Conservation (phyloP, 1,140 invertebrate genomes). For the Cephus cinctus region DNA sequence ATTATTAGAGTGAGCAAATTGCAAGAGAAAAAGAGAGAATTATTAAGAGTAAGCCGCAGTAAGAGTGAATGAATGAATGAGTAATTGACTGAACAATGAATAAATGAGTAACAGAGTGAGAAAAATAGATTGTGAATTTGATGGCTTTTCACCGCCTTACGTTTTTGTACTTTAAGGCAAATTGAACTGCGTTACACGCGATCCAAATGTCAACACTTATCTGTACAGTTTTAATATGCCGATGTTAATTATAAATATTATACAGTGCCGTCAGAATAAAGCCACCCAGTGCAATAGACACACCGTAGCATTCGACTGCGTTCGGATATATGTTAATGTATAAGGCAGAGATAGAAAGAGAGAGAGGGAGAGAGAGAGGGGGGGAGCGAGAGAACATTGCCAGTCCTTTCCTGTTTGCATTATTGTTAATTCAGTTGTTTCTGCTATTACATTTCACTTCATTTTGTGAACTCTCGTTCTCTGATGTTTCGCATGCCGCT, state of each 20-base stretch:
- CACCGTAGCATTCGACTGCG: not conserved
- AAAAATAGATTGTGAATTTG: no score
- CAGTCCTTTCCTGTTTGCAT: no score
- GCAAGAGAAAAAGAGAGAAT: no score
- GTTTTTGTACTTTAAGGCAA: conserved; percentile 11
- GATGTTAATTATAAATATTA: conserved; percentile 29
- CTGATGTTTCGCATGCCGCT: no score
- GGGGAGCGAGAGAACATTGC: no score
- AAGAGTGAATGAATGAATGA: conserved; percentile 9
- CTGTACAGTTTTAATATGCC: conserved; percentile 39
- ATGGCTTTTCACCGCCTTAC: no score
- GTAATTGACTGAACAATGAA: conserved; percentile 12
- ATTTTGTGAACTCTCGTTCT: no score
- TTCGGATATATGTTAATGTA: conserved; percentile 3
- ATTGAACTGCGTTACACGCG: conserved; percentile 22
- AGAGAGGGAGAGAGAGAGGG: not conserved
- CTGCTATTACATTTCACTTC: no score
- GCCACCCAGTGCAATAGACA: not conserved
- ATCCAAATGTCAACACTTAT: conserved; percentile 36
- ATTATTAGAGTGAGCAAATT: no score
- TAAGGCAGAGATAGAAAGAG: not conserved
- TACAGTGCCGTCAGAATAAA: not conserved
- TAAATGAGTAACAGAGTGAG: no score
- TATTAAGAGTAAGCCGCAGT: conserved; percentile 18
- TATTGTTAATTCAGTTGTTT: no score